These are phyloP conservation scores for Acanthacorydalis orientalis DNA, from an alignment of 2,888 invertebrate species.

Conservation along the genomic window DNA sequence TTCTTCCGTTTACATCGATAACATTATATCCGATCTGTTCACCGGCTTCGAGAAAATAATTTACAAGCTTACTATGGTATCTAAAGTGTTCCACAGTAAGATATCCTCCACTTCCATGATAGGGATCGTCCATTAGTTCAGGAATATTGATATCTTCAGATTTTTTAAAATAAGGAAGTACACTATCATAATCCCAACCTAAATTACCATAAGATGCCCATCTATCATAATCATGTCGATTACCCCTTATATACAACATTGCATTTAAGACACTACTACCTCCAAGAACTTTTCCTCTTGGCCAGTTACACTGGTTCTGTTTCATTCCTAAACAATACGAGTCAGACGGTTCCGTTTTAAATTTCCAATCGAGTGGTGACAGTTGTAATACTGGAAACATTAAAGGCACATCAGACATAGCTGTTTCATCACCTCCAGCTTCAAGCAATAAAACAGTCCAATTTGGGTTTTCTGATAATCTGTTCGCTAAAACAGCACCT, in stretches of 20 bases:
- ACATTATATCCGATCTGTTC: conserved; percentile 50
- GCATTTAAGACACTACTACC: conserved; percentile 77
- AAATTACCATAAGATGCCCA: conserved; percentile 60
- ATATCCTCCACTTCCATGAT: conserved; percentile 56
- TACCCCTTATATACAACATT: conserved; percentile 78
- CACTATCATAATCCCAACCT: conserved; percentile 64
- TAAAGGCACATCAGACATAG: conserved; percentile 53
- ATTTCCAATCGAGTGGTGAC: conserved; percentile 68
- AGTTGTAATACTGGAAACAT: conserved; percentile 54
- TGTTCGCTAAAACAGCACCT: conserved; percentile 61
- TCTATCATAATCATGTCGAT: conserved; percentile 66
- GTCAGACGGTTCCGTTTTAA: conserved; percentile 53
- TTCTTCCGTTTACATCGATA: conserved; percentile 57
- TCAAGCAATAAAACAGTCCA: conserved; percentile 64
- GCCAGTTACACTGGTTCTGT: conserved; percentile 51
- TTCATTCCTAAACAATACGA: conserved; percentile 51
- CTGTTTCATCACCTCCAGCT: conserved; percentile 60
- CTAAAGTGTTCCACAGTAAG: conserved; percentile 55
- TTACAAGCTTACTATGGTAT: conserved; percentile 49
- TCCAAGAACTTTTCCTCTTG: conserved; percentile 60
- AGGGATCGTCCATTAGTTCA: conserved; percentile 36
- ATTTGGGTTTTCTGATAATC: conserved; percentile 54
- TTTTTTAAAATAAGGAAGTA: conserved; percentile 64
- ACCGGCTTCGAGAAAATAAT: conserved; percentile 52
- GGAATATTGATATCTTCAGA: conserved; percentile 61